These are phyloP conservation scores for Furcifer pardalis DNA, from an alignment of 2,797 vertebrate genomes.

Conservation along the genomic window DNA sequence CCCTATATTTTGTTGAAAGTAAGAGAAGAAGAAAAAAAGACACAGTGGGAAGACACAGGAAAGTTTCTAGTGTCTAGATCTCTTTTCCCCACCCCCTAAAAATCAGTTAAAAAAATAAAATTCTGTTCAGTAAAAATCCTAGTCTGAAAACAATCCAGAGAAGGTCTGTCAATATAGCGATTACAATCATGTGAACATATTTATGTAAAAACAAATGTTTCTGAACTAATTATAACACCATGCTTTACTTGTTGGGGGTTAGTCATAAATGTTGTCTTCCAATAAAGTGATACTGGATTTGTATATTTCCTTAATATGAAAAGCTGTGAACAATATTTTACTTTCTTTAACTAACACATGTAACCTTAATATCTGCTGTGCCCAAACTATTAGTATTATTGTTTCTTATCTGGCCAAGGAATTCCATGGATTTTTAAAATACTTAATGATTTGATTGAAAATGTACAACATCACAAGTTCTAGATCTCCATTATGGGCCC, in stretches of 20 bases:
- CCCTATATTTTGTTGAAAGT: no score
- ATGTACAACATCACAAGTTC: slow-evolving; percentile 30
- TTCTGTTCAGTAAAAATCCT: no score
- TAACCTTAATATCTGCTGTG: slow-evolving; percentile 51
- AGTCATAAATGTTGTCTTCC: background rate
- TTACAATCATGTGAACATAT: background rate
- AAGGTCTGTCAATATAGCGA: no score
- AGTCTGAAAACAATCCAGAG: no score
- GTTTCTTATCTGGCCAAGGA: slow-evolving; percentile 56
- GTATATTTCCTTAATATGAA: background rate
- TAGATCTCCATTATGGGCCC: slow-evolving; percentile 49
- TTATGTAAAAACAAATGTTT: background rate
- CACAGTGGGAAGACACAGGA: no score
- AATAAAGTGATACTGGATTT: background rate
- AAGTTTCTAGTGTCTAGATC: no score
- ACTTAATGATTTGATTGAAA: slow-evolving; percentile 56
- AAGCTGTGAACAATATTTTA: background rate
- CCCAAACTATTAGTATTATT: slow-evolving; percentile 66
- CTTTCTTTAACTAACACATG: background rate
- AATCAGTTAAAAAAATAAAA: no score
- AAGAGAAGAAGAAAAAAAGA: no score
- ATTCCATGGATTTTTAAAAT: slow-evolving; percentile 60
- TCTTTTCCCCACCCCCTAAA: no score
- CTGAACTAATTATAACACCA: background rate
- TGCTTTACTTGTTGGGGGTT: no score